Conservation (phyloP, 2,888 invertebrate species). For the Digitonthophagus gazella region DNA sequence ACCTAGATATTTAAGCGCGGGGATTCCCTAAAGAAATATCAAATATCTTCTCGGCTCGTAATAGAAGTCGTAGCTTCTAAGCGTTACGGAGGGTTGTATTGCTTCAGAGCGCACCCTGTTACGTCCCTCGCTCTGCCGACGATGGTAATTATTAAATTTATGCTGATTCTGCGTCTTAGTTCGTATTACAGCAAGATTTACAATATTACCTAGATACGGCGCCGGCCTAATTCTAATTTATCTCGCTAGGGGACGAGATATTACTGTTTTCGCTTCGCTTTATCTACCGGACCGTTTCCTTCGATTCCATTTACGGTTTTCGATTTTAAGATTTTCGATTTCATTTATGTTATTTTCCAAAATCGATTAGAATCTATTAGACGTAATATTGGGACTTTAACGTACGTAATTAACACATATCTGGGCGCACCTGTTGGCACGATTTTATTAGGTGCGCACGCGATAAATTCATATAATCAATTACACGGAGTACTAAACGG, state of each 20-base stretch:
- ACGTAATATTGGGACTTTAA: background rate
- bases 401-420: background rate
- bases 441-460: background rate
- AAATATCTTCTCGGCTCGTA: slow-evolving; percentile 8
- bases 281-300: slow-evolving; percentile 24
- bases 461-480: background rate
- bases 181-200: slow-evolving; percentile 55
- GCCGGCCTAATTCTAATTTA: slow-evolving; percentile 54
- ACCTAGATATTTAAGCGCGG: background rate
- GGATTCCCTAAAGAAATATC: slow-evolving; percentile 10
- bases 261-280: slow-evolving; percentile 42
- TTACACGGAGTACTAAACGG: background rate
- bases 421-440: background rate
- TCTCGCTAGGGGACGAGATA: slow-evolving; percentile 46
- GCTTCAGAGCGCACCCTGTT: slow-evolving; percentile 33
- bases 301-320: slow-evolving; percentile 30
- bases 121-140: background rate
- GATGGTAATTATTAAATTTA: slow-evolving; percentile 54
- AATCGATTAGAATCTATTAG: background rate
- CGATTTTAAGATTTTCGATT: slow-evolving; percentile 15
- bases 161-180: slow-evolving; percentile 57
- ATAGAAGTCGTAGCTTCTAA: background rate
- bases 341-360: no score
- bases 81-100: background rate
- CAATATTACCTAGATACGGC: slow-evolving; percentile 54